Conservation (phyloP, 1,140 invertebrate genomes). For the Wiebesia pumilae region DNA sequence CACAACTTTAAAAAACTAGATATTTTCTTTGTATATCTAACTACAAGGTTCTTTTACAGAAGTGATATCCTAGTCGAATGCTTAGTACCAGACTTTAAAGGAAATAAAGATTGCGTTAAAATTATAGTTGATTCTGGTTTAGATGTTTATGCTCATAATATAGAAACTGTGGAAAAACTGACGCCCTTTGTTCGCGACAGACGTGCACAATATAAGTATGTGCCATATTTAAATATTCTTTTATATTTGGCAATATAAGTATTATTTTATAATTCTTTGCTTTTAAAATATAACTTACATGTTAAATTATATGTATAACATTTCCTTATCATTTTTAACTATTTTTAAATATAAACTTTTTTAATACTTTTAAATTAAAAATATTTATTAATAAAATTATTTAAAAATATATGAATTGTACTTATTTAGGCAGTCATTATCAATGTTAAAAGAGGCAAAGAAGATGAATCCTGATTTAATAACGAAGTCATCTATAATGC, state of each 20-base stretch:
- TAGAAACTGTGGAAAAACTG: constrained; percentile 94
- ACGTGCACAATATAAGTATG: constrained; percentile 83
- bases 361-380: not conserved
- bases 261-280: too few species aligned
- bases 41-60: constrained; percentile 73
- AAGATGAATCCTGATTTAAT: constrained; percentile 86
- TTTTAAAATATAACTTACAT: too few species aligned
- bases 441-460: constrained; percentile 89
- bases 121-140: constrained; percentile 88
- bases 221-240: constrained; percentile 11
- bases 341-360: too few species aligned
- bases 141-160: constrained; percentile 97
- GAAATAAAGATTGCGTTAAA: constrained; percentile 85
- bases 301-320: too few species aligned
- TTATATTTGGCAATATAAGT: too few species aligned
- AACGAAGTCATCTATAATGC: constrained; percentile 99
- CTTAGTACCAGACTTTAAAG: constrained; percentile 96
- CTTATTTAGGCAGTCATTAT: constrained; percentile 85
- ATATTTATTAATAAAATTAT: not conserved
- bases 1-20: constrained; percentile 42
- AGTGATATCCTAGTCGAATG: constrained; percentile 95
- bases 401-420: constrained; percentile 30
- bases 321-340: too few species aligned
- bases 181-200: constrained; percentile 94
- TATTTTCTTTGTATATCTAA: constrained; percentile 12